Base-by-base conservation (phyloP, 1,140 invertebrate genomes). In the Drosophila sp. region DNA sequence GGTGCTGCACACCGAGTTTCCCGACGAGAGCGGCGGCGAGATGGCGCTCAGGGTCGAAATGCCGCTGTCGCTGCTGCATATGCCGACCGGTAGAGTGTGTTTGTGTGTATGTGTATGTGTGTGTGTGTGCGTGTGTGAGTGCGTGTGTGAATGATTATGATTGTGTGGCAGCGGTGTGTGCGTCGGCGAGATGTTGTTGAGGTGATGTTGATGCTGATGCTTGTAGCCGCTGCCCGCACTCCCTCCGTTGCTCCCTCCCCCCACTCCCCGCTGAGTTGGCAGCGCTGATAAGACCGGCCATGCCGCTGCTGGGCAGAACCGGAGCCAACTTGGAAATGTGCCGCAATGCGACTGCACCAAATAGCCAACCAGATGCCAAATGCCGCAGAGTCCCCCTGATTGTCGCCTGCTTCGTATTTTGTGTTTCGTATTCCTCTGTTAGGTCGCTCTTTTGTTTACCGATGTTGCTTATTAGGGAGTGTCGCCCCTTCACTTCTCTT, bases 171-270 rank as follows among this genome's bases (percentile, higher is more conserved):
- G 38, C 38, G 70, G 45, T 7, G 86, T 62, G 51, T 86, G 81
- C n/a, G 87, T 90, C n/a, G 87, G 87, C 61, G 87, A 90, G 18
- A 90, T 86, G n/a, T n/a, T n/a, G n/a, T n/a, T n/a, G 64, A 90
- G 79, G 66, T 87, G 84, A 54, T 89, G 76, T 40, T 76, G 64
- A 41, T 73, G 34, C 41, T 53, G 46, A 40, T 46, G 36, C 59
- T 65, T 62, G 21, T 67, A 66, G 54, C 43, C 46, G 48, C 51
- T 45, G 54, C 45, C 64, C 8, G 59, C 38, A 54, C 57, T 72
- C 50, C 76, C 66, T 50, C 76, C 66, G 53, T 72, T 65, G 61
- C 59, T 64, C 40, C 63, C 48, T 7, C 29, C 61, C 45, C n/a
- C 38, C 63, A 4, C 53, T 48, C 8, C 58, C 61, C 43, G 62